Evolutionary conservation across 2,888 invertebrate genomes (phyloP), one percentile per base, ranked within the genome.

Genomic region (Chloroclysta siterata): DNA sequence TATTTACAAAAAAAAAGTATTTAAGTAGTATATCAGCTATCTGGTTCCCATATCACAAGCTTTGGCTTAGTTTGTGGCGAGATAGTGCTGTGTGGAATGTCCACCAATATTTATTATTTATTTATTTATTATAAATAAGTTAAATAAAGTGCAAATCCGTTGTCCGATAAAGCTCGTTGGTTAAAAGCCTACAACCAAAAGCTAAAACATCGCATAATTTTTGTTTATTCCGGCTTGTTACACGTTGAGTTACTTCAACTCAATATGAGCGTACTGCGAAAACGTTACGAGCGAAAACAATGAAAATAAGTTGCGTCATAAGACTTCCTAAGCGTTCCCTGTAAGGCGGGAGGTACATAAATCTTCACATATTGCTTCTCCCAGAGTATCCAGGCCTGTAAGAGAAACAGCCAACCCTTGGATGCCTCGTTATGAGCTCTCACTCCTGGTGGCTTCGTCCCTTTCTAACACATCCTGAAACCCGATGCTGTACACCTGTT

Each of bases 381-480:
- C 77, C 82, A 73, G 83, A 88, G 87, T 83, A 84, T 85, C 76
- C 83, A 78, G 75, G 80, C 81, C 84, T 81, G 86, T 85, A 86
- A 89, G 89, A 91, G 91, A 90, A 93, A 93, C 91, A 90, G 86
- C 90, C 90, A 90, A 92, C 92, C 90, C 92, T 93, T 93, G 92
- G 91, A 83, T 83, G 84, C 82, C 93, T 93, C 93, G 93, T 93
- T 93, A 93, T 93, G 90, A 90, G 86, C 93, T 93, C 93, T 93
- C 92, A 93, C 93, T 87, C 90, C 87, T 78, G 83, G 73, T 75
- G 61, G 68, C 68, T 72, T 76, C 63, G 71, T 89, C 89, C 77
- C 75, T 81, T 74, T 90, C 84, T 33, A 70, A 66, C 88, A 10
- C 63, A 62, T 48, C 53, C 59, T 71, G 60, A 73, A 75, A 68